Evolutionary conservation across 2,888 invertebrate species (phyloP).

Genomic region (Eupithecia inturbata): DNA sequence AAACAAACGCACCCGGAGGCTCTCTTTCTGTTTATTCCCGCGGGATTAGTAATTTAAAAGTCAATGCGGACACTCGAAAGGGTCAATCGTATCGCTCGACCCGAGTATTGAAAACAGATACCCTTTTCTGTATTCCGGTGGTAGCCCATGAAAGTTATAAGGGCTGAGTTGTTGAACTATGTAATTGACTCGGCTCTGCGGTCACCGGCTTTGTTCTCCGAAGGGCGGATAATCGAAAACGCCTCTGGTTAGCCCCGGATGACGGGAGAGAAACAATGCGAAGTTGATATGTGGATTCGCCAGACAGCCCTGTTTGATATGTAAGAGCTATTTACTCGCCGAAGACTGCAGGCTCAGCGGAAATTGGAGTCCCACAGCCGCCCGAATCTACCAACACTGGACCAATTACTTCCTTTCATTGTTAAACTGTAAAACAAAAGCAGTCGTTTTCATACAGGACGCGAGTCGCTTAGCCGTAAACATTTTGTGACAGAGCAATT

Average conservation of each 20-base stretch:
- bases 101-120: conserved; percentile 83
- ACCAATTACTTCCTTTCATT: conserved; percentile 74
- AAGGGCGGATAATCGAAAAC: conserved; percentile 82
- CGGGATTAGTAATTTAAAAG: conserved; percentile 85
- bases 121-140: conserved; percentile 83
- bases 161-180: conserved; percentile 84
- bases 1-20: conserved; percentile 75
- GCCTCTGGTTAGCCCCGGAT: conserved; percentile 80
- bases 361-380: conserved; percentile 72
- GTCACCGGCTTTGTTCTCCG: conserved; percentile 81
- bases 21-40: conserved; percentile 77
- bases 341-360: conserved; percentile 76
- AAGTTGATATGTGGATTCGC: conserved; percentile 82
- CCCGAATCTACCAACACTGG: conserved; percentile 72
- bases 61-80: conserved; percentile 84
- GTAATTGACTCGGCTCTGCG: conserved; percentile 84
- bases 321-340: conserved; percentile 79
- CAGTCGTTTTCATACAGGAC: conserved; percentile 66
- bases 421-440: conserved; percentile 59
- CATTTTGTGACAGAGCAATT: conserved; percentile 68
- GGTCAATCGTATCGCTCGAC: conserved; percentile 80
- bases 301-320: conserved; percentile 82
- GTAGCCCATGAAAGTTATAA: conserved; percentile 83
- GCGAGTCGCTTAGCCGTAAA: conserved; percentile 55
- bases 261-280: conserved; percentile 81